phyloP scores from a whole-genome alignment of 2,113 vertebrate genomes.

The Alaudala cheleensis region DNA sequence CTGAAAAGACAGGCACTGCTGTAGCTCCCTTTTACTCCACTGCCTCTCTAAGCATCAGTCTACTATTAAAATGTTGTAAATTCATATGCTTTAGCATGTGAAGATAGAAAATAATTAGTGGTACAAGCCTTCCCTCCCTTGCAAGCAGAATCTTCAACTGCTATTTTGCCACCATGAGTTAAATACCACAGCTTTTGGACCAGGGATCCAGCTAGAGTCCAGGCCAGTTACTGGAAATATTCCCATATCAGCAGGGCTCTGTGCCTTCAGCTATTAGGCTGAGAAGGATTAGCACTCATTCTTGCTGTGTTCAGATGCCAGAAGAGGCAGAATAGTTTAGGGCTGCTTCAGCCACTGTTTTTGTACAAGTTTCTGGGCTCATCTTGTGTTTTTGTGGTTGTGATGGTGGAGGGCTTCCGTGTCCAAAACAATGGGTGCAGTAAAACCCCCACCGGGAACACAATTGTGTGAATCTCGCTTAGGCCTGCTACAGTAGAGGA shows the following conservation, averaged over 20 bases:
- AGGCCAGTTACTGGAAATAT: not conserved
- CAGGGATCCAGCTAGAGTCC: not conserved
- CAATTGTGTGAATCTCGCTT: not conserved
- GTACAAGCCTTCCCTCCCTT: not conserved
- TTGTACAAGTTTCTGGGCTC: not conserved
- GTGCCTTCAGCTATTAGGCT: not conserved
- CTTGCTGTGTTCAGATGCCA: not conserved
- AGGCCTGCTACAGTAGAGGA: not conserved
- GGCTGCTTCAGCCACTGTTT: not conserved
- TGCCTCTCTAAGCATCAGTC: not conserved
- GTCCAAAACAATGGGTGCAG: not conserved
- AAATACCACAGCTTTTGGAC: not conserved
- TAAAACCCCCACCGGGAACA: not conserved
- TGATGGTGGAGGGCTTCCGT: not conserved
- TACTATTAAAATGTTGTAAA: not conserved
- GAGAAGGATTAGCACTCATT: not conserved
- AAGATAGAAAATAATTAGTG: not conserved
- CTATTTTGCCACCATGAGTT: not conserved
- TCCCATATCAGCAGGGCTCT: not conserved
- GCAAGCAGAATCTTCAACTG: not conserved
- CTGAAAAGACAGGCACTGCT: not conserved
- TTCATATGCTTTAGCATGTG: not conserved
- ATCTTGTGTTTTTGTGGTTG: not conserved
- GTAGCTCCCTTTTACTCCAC: not conserved
- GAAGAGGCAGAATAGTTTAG: not conserved